Conservation (phyloP, 1,140 invertebrate species). For the Chionoecetes opilio region DNA sequence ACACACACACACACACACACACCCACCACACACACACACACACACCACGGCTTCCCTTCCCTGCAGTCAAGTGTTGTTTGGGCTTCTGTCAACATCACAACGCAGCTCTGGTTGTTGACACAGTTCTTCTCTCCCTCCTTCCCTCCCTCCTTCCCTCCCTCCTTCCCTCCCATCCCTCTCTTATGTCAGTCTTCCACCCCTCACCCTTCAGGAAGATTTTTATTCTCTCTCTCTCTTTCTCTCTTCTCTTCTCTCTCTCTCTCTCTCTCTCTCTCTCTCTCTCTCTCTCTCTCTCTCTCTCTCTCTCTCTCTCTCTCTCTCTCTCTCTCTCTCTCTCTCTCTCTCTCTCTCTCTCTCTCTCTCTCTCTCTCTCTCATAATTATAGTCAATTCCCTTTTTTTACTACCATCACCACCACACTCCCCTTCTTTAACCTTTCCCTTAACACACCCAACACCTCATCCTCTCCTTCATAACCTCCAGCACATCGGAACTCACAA, state of each 20-base stretch:
- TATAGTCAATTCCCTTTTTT: too few relatives aligned
- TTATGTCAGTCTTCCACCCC: neutral
- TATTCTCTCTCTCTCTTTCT: neutral
- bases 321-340: too few relatives aligned
- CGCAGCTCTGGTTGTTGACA: conserved; percentile 12
- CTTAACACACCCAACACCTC: too few relatives aligned
- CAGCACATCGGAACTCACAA: too few relatives aligned
- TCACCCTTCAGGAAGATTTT: neutral
- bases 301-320: neutral
- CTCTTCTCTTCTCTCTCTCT: conserved; percentile 1
- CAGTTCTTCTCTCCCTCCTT: neutral
- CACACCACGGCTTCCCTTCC: conserved; percentile 4
- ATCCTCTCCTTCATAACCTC: too few relatives aligned
- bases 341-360: too few relatives aligned
- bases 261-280: conserved; percentile 32
- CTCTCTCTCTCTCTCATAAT: too few relatives aligned
- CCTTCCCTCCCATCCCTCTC: neutral
- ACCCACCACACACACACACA: too few relatives aligned
- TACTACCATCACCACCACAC: too few relatives aligned
- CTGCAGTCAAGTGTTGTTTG: conserved; percentile 15
- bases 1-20: too few relatives aligned
- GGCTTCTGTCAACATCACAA: conserved; percentile 7
- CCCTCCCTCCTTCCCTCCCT: neutral
- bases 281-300: neutral
- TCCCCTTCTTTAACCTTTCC: too few relatives aligned